Conservation (phyloP, 2,113 vertebrate genomes). For the Macquaria ambigua region DNA sequence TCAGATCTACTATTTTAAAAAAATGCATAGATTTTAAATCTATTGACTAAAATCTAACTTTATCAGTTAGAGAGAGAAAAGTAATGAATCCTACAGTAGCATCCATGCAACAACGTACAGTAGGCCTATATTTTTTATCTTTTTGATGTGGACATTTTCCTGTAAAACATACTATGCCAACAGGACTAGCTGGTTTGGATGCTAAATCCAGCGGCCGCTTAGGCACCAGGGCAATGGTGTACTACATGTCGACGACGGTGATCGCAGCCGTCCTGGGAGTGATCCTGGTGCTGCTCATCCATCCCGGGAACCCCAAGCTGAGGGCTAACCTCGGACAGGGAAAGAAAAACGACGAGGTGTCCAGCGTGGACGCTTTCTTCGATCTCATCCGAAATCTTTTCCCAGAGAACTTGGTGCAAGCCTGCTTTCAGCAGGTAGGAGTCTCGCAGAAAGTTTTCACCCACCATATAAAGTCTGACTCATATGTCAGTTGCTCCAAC, state of each 20-base stretch:
- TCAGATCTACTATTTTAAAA: background rate
- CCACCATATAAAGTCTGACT: background rate
- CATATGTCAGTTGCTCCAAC: conserved; percentile 18
- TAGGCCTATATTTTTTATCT: background rate
- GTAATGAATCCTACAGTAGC: too few species aligned
- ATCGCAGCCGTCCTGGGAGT: conserved; percentile 96
- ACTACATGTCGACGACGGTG: conserved; percentile 98
- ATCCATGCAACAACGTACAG: background rate
- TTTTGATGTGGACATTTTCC: background rate
- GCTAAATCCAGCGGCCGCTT: conserved; percentile 97
- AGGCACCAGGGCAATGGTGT: conserved; percentile 97
- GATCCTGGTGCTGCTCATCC: conserved; percentile 94
- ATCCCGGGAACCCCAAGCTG: conserved; percentile 96
- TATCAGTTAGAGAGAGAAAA: background rate
- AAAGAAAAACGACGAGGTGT: conserved; percentile 97
- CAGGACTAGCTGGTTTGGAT: conserved; percentile 96
- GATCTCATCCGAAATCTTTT: conserved; percentile 98
- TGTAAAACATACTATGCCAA: conserved; percentile 10
- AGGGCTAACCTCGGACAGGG: conserved; percentile 94
- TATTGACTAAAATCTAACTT: background rate
- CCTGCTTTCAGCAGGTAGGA: conserved; percentile 97
- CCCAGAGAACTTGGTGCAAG: conserved; percentile 97
- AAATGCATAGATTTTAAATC: background rate
- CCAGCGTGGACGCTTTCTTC: conserved; percentile 95
- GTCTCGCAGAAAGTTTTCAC: background rate